A percentile compares a stretch with the other conserved stretches of the same genome.
These are phyloP conservation scores for Nesoenas mayeri DNA, from an alignment of 2,113 vertebrate genomes.

Conservation along the genomic window DNA sequence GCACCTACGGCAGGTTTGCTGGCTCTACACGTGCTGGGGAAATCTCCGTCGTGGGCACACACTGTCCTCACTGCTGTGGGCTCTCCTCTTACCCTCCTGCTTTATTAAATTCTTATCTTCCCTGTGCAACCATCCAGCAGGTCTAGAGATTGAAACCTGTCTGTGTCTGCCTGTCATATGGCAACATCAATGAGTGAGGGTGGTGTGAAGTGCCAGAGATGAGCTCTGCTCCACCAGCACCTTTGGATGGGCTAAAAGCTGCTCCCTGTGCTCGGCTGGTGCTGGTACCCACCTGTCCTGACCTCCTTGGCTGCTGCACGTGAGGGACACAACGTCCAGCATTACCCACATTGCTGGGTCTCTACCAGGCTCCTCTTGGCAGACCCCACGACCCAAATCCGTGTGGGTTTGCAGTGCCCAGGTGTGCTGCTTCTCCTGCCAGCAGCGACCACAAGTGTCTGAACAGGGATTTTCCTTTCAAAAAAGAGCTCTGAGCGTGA, in stretches of 20 bases:
- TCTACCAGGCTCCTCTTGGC: not conserved
- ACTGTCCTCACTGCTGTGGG: not conserved
- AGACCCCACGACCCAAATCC: fast-evolving
- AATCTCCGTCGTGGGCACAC: not conserved
- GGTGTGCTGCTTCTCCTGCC: not conserved
- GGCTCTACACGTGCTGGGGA: fast-evolving
- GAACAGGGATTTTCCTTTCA: not conserved
- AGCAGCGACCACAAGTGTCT: not conserved
- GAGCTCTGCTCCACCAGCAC: not conserved
- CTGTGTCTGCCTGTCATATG: not conserved
- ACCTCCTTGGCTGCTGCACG: not conserved
- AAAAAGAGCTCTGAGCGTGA: not conserved
- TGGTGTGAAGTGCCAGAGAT: not conserved
- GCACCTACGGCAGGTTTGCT: not conserved
- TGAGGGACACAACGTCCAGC: not conserved
- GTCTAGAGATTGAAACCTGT: not conserved
- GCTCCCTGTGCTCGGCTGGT: not conserved
- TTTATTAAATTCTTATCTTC: not conserved
- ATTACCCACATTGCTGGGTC: not conserved
- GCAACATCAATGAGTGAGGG: fast-evolving
- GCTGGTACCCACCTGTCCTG: not conserved
- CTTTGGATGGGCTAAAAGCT: not conserved
- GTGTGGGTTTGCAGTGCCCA: not conserved
- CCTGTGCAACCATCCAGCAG: not conserved
- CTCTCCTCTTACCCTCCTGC: not conserved